These are phyloP conservation scores for Geodia barretti DNA, from an alignment of 37 sponge, comb jelly and placozoan genomes.

Conservation along the genomic window DNA sequence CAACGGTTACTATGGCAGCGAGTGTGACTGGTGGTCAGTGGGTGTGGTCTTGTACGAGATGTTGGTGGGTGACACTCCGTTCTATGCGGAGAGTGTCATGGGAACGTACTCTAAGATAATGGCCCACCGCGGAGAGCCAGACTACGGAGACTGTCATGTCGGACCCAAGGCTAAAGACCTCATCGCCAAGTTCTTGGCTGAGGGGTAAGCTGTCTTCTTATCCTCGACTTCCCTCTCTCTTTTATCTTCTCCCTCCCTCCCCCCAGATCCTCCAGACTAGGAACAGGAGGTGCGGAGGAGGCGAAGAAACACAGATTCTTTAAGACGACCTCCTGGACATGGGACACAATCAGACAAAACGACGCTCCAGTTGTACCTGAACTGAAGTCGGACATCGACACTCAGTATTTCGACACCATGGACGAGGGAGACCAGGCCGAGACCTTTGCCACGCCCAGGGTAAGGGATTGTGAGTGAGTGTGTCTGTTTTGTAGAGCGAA, in stretches of 20 bases:
- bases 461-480: conserved; percentile 21
- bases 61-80: conserved; percentile 94
- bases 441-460: conserved; percentile 74
- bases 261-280: conserved; percentile 59
- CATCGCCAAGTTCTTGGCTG: conserved; percentile 71
- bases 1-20: conserved; percentile 89
- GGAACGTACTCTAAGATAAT: conserved; percentile 96
- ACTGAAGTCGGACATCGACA: conserved; percentile 86
- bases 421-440: conserved; percentile 71
- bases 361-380: conserved; percentile 86
- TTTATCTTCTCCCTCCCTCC: not conserved
- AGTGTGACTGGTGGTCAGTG: conserved; percentile 99
- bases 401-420: conserved; percentile 88
- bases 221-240: not conserved
- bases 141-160: conserved; percentile 74
- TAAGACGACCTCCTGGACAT: conserved; percentile 75
- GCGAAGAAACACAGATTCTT: conserved; percentile 86
- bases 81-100: conserved; percentile 93
- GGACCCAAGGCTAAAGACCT: conserved; percentile 68
- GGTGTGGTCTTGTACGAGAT: conserved; percentile 97
- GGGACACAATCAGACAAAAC: conserved; percentile 71
- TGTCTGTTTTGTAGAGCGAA: no score
- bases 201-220: conserved; percentile 55
- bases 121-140: conserved; percentile 84
- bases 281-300: conserved; percentile 64